Conservation (phyloP, 2,797 vertebrate genomes). For the Acestrorhynchus altus region DNA sequence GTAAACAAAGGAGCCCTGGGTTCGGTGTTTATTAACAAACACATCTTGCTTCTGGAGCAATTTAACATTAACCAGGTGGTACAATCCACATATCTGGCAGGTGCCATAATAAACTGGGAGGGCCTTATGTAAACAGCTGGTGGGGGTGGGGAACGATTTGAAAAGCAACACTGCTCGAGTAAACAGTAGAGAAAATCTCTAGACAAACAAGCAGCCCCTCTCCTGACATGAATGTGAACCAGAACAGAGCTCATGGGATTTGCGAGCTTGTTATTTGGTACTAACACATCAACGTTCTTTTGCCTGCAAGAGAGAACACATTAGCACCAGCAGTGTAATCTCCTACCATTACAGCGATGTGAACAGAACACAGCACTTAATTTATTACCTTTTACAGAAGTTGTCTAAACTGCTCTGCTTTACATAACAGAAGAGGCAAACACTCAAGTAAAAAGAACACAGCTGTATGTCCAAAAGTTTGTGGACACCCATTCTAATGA, state of each 20-base stretch:
- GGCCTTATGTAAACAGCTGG: constrained; percentile 93
- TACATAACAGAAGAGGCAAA: not conserved
- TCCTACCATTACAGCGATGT: not conserved
- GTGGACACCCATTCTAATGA: too few relatives aligned
- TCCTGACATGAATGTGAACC: constrained; percentile 72
- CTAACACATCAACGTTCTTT: constrained; percentile 35
- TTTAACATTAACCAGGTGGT: constrained; percentile 99
- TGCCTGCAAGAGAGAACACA: constrained; percentile 18
- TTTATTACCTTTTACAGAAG: not conserved
- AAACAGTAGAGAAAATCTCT: constrained; percentile 94
- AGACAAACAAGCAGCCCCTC: constrained; percentile 91
- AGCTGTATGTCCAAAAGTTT: too few relatives aligned
- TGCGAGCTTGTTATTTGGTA: constrained; percentile 44
- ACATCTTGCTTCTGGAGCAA: constrained; percentile 98
- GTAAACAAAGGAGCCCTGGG: constrained; percentile 94
- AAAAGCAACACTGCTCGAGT: constrained; percentile 87
- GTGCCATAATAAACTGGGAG: constrained; percentile 93
- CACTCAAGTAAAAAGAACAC: too few relatives aligned
- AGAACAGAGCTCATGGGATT: constrained; percentile 54
- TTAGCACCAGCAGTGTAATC: not conserved
- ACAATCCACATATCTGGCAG: constrained; percentile 95
- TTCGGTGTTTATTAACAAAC: constrained; percentile 99
- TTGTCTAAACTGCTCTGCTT: not conserved
- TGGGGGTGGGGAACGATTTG: constrained; percentile 78
- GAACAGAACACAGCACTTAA: not conserved